Evolutionary conservation across 2,797 vertebrate species (phyloP), one percentile per base, ranked within the genome.

Genomic region (Sebastes hubbsi): DNA sequence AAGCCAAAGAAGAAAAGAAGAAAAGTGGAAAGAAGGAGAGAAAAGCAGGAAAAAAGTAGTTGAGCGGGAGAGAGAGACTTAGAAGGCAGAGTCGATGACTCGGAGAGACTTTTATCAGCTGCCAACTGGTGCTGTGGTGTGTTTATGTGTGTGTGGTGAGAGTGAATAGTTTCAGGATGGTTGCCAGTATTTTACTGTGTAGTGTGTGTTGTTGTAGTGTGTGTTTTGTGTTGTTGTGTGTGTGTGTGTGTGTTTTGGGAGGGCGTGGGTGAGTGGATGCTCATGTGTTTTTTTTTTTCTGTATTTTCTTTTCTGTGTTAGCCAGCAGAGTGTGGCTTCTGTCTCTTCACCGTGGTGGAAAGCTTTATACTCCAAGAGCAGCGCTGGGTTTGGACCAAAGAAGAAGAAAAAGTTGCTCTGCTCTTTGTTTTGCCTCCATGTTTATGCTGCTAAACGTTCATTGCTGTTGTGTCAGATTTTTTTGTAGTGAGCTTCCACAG

Each of bases 21-120:
- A n/a, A 46, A 46, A 52, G 8, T 52, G 49, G 18, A 81, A 46
- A 42, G n/a, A 69, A 58, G 62, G n/a, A 69, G 29, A 61, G 59
- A 65, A 54, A 27, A 36, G n/a, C 29, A 74, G 49, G 24, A 25
- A 55, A n/a, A 64, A 66, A 85, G 20, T 58, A 1, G 8, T 30
- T 8, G 46, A 52, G 81, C 52, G 14, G 5, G 59, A 77, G 58
- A 70, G 58, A 70, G 73, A 78, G 74, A 84, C 29, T 66, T 42
- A 56, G 76, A 74, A 81, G 71, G 62, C 42, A 22, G 69, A 86
- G 87, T 82, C 82, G 89, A 82, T 72, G 88, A 87, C 77, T 84
- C 67, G 77, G 61, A 90, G 78, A 16, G 75, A 87, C 88, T 89
- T 93, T 92, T 80, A 92, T 93, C 90, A 80, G 75, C 84, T 90